Conservation (phyloP, 2,888 invertebrate genomes). For the Epiblema foenella region DNA sequence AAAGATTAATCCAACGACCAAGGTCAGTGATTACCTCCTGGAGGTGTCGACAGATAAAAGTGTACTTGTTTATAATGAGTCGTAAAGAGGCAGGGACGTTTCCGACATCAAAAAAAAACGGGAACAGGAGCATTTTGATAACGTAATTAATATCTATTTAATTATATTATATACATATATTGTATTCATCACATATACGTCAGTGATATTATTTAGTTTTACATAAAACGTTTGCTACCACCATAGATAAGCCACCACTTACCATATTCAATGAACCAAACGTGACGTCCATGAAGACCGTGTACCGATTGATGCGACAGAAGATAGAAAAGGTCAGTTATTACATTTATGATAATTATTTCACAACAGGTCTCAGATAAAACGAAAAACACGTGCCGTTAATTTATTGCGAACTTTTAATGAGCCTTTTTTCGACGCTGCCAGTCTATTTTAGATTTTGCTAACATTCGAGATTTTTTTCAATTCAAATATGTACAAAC, state of each 20-base stretch:
- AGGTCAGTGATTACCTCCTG: too few species aligned
- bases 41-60: too few species aligned
- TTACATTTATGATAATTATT: slow-evolving; percentile 39
- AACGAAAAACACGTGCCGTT: slow-evolving; percentile 25
- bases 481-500: slow-evolving; percentile 1
- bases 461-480: slow-evolving; percentile 6
- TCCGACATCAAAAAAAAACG: too few species aligned
- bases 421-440: slow-evolving; percentile 7
- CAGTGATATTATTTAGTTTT: too few species aligned
- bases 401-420: slow-evolving; percentile 31
- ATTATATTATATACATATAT: too few species aligned
- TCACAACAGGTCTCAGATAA: slow-evolving; percentile 34
- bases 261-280: slow-evolving; percentile 22
- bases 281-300: slow-evolving; percentile 27
- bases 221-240: too few species aligned
- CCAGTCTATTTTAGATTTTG: slow-evolving; percentile 22
- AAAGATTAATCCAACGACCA: too few species aligned
- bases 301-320: slow-evolving; percentile 26
- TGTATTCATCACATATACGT: too few species aligned
- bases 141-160: too few species aligned
- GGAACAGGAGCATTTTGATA: too few species aligned
- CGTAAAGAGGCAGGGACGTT: too few species aligned
- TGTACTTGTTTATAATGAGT: too few species aligned
- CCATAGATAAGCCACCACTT: not conserved
- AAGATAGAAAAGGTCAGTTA: slow-evolving; percentile 28